Base-by-base conservation (phyloP, 1,140 invertebrate species). In the Listronotus bonariensis region DNA sequence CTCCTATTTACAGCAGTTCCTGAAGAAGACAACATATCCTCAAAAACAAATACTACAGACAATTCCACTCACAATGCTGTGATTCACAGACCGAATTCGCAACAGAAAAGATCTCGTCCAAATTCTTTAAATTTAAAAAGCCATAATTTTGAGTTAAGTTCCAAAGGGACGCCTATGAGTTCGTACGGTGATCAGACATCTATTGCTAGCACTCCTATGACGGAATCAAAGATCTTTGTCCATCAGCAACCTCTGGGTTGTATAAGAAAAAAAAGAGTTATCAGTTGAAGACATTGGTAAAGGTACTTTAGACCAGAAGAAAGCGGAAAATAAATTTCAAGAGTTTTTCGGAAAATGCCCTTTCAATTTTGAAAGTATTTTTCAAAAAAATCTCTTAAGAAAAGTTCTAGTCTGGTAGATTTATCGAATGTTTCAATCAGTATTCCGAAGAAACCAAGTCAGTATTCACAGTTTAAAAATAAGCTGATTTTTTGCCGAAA, bases 1-100 rank as follows among this genome's bases (percentile, higher is more conserved):
- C 77, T 90, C 1, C 86, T 92, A 26, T 92, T 92, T 65, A 91
- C 89, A 0, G 83, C 87, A 2, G 88, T 91, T 26, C 89, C 89
- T 3, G 90, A 92, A 79, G 89, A 91, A 75, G 55, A 55, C 65
- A 73, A 65, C 72, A 68, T 71, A 78, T 78, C 78, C 72, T 76
- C 67, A 36, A 65, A 64, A 49, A 81, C 76, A 63, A 74, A 68
- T 55, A 77, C 74, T 63, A 38, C 12, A 67, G 57, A 38, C 52
- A 57, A 20, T 18, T 18, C 52, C n/a, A 10, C 34, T 36, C 8
- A 36, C 1, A 9, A 36, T 10, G 3, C 34, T 8, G 34, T 36
- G 1, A 36, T 8, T 36, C 11, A 36, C 34, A 36, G 34, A 36
- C 34, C 2, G 8, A 36, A 36, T 36, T 36, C 34, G 8, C 34